These are phyloP conservation scores for Koerneria pararmatus DNA, from an alignment of 2,888 invertebrate species.

Conservation along the genomic window DNA sequence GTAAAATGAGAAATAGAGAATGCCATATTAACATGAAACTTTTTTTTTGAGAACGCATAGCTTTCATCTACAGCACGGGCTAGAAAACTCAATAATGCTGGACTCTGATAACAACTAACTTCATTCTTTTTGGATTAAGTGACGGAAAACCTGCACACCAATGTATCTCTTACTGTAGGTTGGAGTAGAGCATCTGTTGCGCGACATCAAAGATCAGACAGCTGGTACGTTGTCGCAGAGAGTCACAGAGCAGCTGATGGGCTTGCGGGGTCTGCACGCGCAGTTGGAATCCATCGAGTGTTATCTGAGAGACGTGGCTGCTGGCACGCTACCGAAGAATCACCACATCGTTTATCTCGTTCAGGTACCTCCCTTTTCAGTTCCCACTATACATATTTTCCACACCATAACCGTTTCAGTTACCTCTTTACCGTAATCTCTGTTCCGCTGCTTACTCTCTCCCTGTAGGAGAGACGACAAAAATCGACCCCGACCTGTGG, in stretches of 20 bases:
- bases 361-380: conserved; percentile 42
- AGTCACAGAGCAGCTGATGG: conserved; percentile 90
- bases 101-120: too few species aligned
- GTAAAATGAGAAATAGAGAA: too few species aligned
- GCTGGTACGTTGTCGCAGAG: conserved; percentile 94
- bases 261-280: conserved; percentile 85
- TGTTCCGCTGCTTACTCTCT: too few species aligned
- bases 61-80: too few species aligned
- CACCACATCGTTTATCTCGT: conserved; percentile 96
- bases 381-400: neutral
- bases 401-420: neutral
- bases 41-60: too few species aligned
- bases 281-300: conserved; percentile 81
- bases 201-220: conserved; percentile 75
- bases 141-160: too few species aligned
- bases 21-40: too few species aligned
- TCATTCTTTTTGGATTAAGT: too few species aligned
- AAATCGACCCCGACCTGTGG: too few species aligned
- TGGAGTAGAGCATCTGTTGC: conserved; percentile 92
- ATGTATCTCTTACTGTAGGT: conserved; percentile 68
- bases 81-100: too few species aligned
- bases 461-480: too few species aligned
- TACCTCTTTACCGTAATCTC: conserved; percentile 18
- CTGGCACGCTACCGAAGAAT: conserved; percentile 83
- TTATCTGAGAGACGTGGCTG: conserved; percentile 74